Evolutionary conservation across 2,888 invertebrate species (phyloP).

Genomic region (Eupithecia subfuscata): DNA sequence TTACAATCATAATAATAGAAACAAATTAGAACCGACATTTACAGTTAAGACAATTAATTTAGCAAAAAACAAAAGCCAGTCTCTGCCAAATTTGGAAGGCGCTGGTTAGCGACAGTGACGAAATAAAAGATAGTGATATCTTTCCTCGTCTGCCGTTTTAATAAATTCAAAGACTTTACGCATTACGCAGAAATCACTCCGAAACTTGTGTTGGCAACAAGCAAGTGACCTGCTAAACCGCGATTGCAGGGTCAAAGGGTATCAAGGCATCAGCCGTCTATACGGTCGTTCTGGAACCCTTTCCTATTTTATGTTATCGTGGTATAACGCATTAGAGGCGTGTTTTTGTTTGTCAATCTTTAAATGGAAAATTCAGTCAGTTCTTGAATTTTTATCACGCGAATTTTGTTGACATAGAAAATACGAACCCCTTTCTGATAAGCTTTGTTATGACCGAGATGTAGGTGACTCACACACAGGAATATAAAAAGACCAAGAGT

Average conservation of each 20-base stretch:
- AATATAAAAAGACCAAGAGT: neutral
- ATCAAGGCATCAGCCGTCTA: slow-evolving; percentile 53
- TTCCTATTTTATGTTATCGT: slow-evolving; percentile 48
- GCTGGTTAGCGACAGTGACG: neutral
- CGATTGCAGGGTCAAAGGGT: slow-evolving; percentile 57
- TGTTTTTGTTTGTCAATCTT: slow-evolving; percentile 22
- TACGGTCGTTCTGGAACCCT: slow-evolving; percentile 52
- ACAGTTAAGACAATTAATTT: neutral
- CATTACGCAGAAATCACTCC: neutral
- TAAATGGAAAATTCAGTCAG: slow-evolving; percentile 14
- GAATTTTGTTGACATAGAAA: neutral
- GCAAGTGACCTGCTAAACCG: slow-evolving; percentile 26
- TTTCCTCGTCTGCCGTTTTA: neutral
- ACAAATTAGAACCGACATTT: no score
- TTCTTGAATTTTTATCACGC: slow-evolving; percentile 6
- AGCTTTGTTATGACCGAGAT: neutral
- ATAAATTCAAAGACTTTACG: neutral
- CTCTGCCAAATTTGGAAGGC: neutral
- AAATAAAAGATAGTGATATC: neutral
- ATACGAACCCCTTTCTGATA: neutral
- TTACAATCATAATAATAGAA: no score
- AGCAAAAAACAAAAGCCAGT: neutral
- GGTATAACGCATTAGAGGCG: slow-evolving; percentile 22
- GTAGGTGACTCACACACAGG: neutral
- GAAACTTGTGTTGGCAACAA: slow-evolving; percentile 41